Conservation (phyloP, 1,140 invertebrate species). For the Zaprionus nigranus region DNA sequence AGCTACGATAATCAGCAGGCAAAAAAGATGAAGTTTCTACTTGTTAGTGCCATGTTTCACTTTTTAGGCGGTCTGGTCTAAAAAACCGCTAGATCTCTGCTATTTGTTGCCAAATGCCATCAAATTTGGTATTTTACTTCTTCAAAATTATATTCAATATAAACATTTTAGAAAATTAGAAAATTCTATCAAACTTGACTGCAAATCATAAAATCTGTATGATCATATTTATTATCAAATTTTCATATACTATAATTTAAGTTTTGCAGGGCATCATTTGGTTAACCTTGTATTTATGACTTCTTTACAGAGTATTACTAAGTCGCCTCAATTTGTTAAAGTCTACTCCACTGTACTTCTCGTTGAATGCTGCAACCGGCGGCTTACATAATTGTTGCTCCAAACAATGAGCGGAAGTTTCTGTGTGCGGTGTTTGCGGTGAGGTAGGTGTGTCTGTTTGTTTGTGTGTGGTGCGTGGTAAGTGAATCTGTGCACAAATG, state of each 20-base stretch:
- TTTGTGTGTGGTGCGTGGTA: conserved; percentile 13
- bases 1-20: background rate
- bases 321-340: background rate
- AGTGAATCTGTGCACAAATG: conserved; percentile 51
- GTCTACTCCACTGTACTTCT: conserved; percentile 10
- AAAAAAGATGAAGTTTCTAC: too few relatives aligned
- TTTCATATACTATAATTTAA: too few relatives aligned
- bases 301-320: background rate
- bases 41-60: too few relatives aligned
- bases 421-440: background rate
- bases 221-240: too few relatives aligned
- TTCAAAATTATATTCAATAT: background rate
- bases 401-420: conserved; percentile 78
- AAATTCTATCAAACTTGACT: background rate
- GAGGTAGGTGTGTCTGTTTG: conserved; percentile 7
- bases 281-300: background rate
- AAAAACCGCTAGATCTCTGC: background rate
- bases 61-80: background rate
- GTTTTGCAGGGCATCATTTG: too few relatives aligned
- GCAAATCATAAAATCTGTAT: too few relatives aligned
- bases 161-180: background rate
- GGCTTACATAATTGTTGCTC: conserved; percentile 68
- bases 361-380: conserved; percentile 59
- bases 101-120: background rate
- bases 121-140: background rate